phyloP scores from a whole-genome alignment of 2,797 vertebrate species.

The Scyliorhinus canicula region DNA sequence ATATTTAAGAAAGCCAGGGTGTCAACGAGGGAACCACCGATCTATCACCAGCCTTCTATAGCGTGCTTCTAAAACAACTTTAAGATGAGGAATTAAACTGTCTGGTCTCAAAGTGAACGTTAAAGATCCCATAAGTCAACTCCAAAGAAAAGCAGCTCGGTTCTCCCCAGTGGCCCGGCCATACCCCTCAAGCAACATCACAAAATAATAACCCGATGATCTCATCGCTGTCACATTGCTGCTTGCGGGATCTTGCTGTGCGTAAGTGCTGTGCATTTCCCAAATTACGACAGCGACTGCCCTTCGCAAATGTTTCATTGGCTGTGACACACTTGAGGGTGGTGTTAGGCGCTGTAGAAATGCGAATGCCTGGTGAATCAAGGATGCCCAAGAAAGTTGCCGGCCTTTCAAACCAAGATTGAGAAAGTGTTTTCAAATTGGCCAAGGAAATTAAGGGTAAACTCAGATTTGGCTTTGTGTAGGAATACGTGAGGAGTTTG shows the following conservation, averaged over 20 bases:
- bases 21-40: conserved; percentile 17
- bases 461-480: not conserved
- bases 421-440: not conserved
- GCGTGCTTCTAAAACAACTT: not conserved
- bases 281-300: not conserved
- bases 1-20: not conserved
- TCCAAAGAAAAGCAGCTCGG: not conserved
- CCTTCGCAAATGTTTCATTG: not conserved
- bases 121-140: not conserved
- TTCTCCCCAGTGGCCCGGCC: not conserved
- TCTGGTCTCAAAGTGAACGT: not conserved
- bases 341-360: not conserved
- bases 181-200: not conserved
- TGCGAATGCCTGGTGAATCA: not conserved
- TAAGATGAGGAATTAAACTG: not conserved
- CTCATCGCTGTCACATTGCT: not conserved
- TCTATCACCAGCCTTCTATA: not conserved
- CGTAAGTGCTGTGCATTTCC: not conserved
- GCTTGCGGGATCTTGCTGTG: not conserved
- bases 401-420: not conserved
- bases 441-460: not conserved
- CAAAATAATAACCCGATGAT: not conserved
- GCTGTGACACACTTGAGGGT: not conserved
- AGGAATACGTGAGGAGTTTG: not conserved
- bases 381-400: not conserved